Evolutionary conservation across 2,113 vertebrate species (phyloP).

Genomic region (Castor canadensis): DNA sequence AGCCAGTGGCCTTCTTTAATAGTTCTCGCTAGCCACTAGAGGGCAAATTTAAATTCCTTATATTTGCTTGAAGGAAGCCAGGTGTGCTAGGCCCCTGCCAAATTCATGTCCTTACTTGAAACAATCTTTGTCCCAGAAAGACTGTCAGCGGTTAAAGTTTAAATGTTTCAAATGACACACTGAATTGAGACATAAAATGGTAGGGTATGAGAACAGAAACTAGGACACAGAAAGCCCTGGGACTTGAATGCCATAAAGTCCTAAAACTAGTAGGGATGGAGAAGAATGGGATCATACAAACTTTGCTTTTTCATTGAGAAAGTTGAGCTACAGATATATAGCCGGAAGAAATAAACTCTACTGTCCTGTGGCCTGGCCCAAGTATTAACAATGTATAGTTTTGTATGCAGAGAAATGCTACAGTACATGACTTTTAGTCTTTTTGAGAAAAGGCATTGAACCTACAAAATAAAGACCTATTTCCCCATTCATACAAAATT

Average conservation of each 20-base stretch:
- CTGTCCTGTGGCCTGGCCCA: not conserved
- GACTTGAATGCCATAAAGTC: not conserved
- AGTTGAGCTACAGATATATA: not conserved
- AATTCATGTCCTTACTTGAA: not conserved
- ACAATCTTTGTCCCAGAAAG: not conserved
- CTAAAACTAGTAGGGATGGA: not conserved
- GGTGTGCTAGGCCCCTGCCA: not conserved
- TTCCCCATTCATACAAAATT: not conserved
- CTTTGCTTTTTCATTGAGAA: not conserved
- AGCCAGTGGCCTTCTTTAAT: not conserved
- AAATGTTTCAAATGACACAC: not conserved
- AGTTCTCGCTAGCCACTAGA: not conserved
- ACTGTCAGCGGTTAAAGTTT: not conserved
- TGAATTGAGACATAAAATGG: not conserved
- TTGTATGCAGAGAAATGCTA: not conserved
- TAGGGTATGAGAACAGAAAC: not conserved
- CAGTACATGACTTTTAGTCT: not conserved
- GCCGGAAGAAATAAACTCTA: not conserved
- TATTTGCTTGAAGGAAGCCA: not conserved
- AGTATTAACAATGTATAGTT: not conserved
- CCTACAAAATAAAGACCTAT: not conserved
- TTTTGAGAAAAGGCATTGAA: not conserved
- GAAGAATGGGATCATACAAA: not conserved
- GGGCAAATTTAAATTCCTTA: slow-evolving; percentile 20
- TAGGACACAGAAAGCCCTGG: not conserved